Evolutionary conservation across 2,797 vertebrate genomes (phyloP).

Genomic region (Hoplostethus atlanticus): DNA sequence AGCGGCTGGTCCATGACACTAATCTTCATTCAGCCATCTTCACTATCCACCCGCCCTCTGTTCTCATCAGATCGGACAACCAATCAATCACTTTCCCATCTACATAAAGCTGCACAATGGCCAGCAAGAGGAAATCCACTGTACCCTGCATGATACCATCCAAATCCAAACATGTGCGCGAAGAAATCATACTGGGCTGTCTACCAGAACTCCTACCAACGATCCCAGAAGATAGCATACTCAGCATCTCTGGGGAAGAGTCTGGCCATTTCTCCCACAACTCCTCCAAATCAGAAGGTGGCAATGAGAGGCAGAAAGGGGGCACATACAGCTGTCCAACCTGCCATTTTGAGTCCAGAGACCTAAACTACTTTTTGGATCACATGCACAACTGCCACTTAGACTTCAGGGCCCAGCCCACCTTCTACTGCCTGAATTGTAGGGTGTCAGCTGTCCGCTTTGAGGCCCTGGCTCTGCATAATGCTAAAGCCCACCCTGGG

Average conservation of each 20-base stretch:
- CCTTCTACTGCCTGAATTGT: constrained; percentile 91
- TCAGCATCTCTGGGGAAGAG: constrained; percentile 83
- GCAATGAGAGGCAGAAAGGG: constrained; percentile 78
- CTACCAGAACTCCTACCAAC: constrained; percentile 84
- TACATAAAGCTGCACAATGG: constrained; percentile 85
- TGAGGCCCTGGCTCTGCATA: constrained; percentile 93
- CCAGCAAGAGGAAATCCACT: constrained; percentile 98
- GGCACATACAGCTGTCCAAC: constrained; percentile 89
- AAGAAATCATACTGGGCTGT: constrained; percentile 87
- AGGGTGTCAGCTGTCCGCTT: constrained; percentile 90
- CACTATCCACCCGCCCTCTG: constrained; percentile 80
- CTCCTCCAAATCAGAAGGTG: constrained; percentile 75
- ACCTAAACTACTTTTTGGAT: constrained; percentile 91
- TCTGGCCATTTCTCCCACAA: constrained; percentile 77
- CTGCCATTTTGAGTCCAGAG: constrained; percentile 91
- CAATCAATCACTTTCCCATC: constrained; percentile 71
- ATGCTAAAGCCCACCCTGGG: constrained; percentile 86
- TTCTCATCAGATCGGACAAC: constrained; percentile 77
- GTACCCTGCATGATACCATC: constrained; percentile 98
- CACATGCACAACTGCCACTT: constrained; percentile 94
- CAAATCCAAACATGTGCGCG: constrained; percentile 90
- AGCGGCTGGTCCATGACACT: constrained; percentile 84
- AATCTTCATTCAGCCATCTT: constrained; percentile 88
- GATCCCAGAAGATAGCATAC: constrained; percentile 85
- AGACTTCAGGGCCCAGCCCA: constrained; percentile 92